These are phyloP conservation scores for Neocrepidodera transversa DNA, from an alignment of 2,888 invertebrate genomes.

Conservation along the genomic window DNA sequence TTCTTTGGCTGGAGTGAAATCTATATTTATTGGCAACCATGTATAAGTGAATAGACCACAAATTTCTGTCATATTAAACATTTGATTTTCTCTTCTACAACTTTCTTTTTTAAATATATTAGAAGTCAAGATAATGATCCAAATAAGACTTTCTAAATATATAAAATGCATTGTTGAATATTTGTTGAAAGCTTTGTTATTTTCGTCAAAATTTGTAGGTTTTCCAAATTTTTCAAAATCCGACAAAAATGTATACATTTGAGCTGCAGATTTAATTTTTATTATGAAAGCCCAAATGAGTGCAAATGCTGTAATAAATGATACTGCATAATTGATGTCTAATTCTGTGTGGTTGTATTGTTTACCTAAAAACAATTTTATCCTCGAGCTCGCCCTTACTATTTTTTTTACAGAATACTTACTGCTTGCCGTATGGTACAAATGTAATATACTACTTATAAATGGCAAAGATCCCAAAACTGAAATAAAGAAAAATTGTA, in stretches of 20 bases:
- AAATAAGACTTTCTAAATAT: constrained; percentile 20
- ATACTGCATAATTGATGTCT: constrained; percentile 26
- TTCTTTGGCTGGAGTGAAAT: constrained; percentile 24
- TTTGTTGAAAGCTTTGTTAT: constrained; percentile 25
- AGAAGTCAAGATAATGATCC: constrained; percentile 14
- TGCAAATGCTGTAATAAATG: constrained; percentile 22
- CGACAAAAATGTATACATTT: constrained; percentile 28
- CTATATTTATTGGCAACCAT: constrained; percentile 33
- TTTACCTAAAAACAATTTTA: constrained; percentile 17
- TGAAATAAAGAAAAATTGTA: constrained; percentile 17
- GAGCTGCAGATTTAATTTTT: constrained; percentile 16
- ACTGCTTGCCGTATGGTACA: constrained; percentile 11
- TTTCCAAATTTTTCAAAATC: constrained; percentile 30
- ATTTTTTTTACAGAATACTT: background rate
- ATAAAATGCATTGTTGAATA: constrained; percentile 26
- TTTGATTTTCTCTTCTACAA: too few species aligned
- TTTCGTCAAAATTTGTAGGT: constrained; percentile 26
- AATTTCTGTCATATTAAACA: too few species aligned
- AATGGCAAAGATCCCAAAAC: constrained; percentile 16
- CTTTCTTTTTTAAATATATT: constrained; percentile 23
- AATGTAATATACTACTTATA: constrained; percentile 26
- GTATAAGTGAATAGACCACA: constrained; percentile 31
- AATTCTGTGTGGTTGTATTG: constrained; percentile 23
- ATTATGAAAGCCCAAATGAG: constrained; percentile 12
- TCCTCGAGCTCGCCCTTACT: too few species aligned